Conservation (phyloP, 2,797 vertebrate genomes). For the Anisognathus igniventris region DNA sequence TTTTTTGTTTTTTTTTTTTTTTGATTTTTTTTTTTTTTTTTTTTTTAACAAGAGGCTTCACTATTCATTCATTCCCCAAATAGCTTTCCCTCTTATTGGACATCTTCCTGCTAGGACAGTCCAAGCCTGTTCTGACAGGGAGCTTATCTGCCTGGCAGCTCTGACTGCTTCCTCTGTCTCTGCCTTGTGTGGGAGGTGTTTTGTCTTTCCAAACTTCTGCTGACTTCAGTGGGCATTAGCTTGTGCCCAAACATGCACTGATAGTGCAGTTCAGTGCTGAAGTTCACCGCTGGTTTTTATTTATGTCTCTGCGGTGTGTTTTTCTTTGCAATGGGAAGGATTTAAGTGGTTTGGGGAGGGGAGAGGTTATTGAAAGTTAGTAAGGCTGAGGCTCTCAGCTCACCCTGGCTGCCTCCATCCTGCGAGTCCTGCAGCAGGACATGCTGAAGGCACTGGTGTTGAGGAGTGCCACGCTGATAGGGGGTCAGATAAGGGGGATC, state of each 20-base stretch:
- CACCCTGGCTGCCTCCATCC: neutral
- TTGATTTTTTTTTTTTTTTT: neutral
- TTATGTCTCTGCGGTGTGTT: slow-evolving; percentile 8
- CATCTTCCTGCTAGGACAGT: slow-evolving; percentile 44
- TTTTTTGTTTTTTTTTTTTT: neutral
- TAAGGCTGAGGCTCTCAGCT: neutral
- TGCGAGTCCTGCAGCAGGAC: neutral
- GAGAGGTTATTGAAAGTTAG: neutral
- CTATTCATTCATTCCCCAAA: slow-evolving; percentile 48
- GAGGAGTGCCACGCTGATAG: rapidly evolving
- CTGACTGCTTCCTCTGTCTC: slow-evolving; percentile 64
- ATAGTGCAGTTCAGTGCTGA: slow-evolving; percentile 9
- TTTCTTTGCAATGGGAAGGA: neutral
- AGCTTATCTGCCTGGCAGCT: slow-evolving; percentile 51
- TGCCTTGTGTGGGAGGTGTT: slow-evolving; percentile 67
- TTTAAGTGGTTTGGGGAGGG: neutral
- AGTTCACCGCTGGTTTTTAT: neutral
- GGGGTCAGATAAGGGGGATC: neutral
- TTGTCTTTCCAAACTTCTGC: slow-evolving; percentile 69
- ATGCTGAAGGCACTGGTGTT: neutral
- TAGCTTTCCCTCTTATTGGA: slow-evolving; percentile 48
- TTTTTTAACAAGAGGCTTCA: neutral
- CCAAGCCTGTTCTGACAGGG: slow-evolving; percentile 63
- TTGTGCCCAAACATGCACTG: slow-evolving; percentile 55
- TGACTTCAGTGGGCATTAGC: slow-evolving; percentile 55